These are phyloP conservation scores for Galbula dea DNA, from an alignment of 2,113 vertebrate species.

Conservation along the genomic window DNA sequence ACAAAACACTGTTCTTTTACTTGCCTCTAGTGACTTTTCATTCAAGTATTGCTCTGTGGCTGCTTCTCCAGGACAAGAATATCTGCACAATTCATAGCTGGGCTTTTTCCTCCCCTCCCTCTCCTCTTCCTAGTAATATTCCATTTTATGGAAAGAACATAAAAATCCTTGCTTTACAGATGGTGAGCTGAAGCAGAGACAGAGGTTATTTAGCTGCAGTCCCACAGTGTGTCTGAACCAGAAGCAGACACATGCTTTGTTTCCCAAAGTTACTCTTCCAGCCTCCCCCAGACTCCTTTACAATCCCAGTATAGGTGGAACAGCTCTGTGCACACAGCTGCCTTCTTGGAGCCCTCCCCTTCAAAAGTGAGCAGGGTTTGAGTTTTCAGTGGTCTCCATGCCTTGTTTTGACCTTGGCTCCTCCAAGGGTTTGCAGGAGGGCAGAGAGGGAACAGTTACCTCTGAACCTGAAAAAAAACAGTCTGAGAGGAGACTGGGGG, in stretches of 20 bases:
- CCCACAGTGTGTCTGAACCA: background rate
- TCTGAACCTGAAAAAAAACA: background rate
- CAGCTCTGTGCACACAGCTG: background rate
- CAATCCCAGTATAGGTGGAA: constrained; percentile 12
- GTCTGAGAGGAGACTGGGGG: background rate
- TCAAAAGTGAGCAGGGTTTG: background rate
- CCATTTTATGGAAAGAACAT: background rate
- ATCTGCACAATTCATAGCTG: background rate
- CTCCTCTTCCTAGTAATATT: background rate
- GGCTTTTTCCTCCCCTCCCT: background rate
- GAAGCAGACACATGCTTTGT: background rate
- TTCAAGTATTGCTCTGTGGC: background rate
- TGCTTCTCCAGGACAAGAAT: background rate
- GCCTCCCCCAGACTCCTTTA: background rate
- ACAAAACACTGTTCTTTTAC: constrained; percentile 6
- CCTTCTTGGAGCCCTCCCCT: background rate
- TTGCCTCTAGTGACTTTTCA: constrained; percentile 28
- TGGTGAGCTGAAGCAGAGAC: constrained; percentile 18
- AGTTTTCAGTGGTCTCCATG: background rate
- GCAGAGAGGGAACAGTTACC: background rate
- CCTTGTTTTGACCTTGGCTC: background rate
- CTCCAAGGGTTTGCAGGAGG: background rate
- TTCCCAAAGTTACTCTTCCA: constrained; percentile 40
- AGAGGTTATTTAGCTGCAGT: background rate
- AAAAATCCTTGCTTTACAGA: constrained; percentile 33